phyloP scores from a whole-genome alignment of 2,797 vertebrate genomes.

The Lagorchestes hirsutus region DNA sequence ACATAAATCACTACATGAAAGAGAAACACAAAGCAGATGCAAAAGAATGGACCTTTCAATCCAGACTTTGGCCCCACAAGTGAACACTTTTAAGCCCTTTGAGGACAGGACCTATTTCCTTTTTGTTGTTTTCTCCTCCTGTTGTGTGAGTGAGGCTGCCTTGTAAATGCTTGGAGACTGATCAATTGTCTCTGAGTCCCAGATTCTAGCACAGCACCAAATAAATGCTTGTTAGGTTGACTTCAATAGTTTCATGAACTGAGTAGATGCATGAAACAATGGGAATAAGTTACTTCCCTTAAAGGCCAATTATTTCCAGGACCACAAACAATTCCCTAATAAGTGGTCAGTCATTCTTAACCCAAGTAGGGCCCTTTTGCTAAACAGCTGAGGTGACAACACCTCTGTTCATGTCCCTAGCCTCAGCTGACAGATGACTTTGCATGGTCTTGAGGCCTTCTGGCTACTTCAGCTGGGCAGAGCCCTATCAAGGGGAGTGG shows the following conservation, averaged over 20 bases:
- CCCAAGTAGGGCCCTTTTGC: background rate
- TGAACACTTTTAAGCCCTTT: background rate
- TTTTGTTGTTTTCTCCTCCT: slow-evolving; percentile 1
- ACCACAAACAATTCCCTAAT: background rate
- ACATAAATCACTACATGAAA: background rate
- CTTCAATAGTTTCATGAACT: background rate
- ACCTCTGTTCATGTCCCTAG: background rate
- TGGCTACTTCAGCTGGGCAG: background rate
- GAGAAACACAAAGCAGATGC: background rate
- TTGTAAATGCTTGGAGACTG: background rate
- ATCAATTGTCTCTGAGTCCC: background rate
- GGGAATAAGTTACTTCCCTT: background rate
- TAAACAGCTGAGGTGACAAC: background rate
- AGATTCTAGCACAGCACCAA: background rate
- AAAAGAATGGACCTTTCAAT: background rate
- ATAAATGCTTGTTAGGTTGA: background rate
- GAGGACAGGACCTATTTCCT: background rate
- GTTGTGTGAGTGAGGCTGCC: background rate
- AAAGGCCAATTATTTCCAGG: background rate
- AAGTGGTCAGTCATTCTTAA: background rate
- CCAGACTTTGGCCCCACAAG: no score
- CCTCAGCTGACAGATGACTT: background rate
- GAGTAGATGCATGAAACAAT: background rate
- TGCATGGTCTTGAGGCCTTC: background rate
- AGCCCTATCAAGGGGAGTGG: background rate